Conservation (phyloP, 2,888 invertebrate species). For the Smittia sp. region DNA sequence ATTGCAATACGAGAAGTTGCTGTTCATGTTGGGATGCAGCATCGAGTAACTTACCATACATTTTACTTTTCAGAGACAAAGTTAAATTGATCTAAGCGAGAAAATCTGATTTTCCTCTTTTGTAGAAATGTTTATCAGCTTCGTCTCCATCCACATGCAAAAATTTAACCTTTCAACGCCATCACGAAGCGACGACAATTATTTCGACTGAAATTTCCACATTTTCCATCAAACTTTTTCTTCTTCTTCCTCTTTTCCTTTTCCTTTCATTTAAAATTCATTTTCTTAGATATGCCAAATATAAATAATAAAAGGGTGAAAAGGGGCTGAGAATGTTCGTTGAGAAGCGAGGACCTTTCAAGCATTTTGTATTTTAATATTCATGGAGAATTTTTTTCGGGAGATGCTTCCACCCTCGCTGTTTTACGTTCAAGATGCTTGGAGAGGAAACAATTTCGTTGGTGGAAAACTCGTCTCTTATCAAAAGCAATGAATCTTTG, state of each 20-base stretch:
- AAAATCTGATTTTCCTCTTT: background rate
- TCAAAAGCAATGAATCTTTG: slow-evolving; percentile 31
- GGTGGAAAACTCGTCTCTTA: background rate
- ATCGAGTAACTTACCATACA: no score
- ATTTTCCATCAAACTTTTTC: no score
- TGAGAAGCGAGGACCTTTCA: background rate
- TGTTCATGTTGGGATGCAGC: no score
- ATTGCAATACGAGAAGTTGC: no score
- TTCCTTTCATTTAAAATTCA: slow-evolving; percentile 40
- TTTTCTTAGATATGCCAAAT: slow-evolving; percentile 32
- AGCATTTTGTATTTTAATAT: slow-evolving; percentile 33
- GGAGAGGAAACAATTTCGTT: background rate
- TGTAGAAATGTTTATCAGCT: no score
- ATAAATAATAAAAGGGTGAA: slow-evolving; percentile 9
- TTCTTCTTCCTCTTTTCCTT: slow-evolving; percentile 1
- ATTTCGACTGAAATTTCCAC: background rate
- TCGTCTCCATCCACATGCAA: no score
- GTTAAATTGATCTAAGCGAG: no score
- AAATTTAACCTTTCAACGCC: no score
- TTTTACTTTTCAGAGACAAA: no score
- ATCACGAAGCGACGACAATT: background rate
- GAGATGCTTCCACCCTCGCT: background rate
- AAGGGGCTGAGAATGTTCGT: background rate
- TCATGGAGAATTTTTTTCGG: slow-evolving; percentile 22
- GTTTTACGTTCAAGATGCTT: background rate